Conservation (phyloP, 2,888 invertebrate species). For the Balanococcus diminutus region DNA sequence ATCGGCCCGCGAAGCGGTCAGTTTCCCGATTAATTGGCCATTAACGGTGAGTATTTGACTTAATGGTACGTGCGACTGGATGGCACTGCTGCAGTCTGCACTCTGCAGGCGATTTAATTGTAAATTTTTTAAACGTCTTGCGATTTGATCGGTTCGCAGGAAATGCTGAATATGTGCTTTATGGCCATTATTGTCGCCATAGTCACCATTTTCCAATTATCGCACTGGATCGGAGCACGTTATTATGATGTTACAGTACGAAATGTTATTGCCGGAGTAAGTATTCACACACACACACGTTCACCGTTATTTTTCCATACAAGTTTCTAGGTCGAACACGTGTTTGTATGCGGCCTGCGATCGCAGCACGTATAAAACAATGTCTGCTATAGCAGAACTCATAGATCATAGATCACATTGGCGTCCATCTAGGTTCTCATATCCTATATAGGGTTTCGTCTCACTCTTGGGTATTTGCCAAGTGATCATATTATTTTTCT, state of each 20-base stretch:
- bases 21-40: slow-evolving; percentile 82
- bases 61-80: not conserved
- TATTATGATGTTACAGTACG: slow-evolving; percentile 63
- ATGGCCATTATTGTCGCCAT: slow-evolving; percentile 75
- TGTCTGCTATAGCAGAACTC: not conserved
- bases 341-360: not conserved
- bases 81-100: too few relatives aligned
- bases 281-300: slow-evolving; percentile 60
- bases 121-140: not conserved
- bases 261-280: slow-evolving; percentile 80
- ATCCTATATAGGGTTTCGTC: not conserved
- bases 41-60: slow-evolving; percentile 70
- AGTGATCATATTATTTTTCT: not conserved
- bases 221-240: slow-evolving; percentile 66
- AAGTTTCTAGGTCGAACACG: slow-evolving; percentile 23
- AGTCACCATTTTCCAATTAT: slow-evolving; percentile 80
- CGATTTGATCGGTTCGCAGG: slow-evolving; percentile 65
- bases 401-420: not conserved
- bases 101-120: too few relatives aligned
- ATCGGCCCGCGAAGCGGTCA: slow-evolving; percentile 78
- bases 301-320: not conserved
- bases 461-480: not conserved
- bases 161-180: slow-evolving; percentile 76
- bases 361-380: not conserved
- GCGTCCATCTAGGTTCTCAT: not conserved